phyloP scores from a whole-genome alignment of 2,888 invertebrate species.

The Parasteatoda lunata region DNA sequence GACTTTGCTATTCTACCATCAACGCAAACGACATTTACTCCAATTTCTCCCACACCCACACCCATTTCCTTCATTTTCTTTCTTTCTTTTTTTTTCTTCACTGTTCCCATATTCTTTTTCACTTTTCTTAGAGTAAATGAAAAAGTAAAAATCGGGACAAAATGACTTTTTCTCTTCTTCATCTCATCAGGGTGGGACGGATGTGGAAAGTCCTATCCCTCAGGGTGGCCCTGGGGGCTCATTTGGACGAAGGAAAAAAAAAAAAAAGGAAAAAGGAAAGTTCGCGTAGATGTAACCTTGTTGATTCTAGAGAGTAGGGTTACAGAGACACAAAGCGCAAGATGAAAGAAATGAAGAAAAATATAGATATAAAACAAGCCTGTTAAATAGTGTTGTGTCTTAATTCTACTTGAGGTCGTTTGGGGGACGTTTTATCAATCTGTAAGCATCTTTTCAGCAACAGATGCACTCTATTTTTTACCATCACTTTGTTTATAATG shows the following conservation, averaged over 20 bases:
- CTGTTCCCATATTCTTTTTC: constrained; percentile 25
- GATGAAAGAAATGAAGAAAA: constrained; percentile 3
- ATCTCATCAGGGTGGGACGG: constrained; percentile 6
- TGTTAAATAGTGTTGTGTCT: constrained; percentile 29
- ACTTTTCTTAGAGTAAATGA: constrained; percentile 36
- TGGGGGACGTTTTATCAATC: neutral
- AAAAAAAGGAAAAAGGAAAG: neutral
- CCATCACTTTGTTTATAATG: neutral
- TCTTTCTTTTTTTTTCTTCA: constrained; percentile 23
- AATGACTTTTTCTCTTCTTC: constrained; percentile 52
- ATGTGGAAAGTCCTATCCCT: constrained; percentile 11
- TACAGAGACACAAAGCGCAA: neutral
- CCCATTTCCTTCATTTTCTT: constrained; percentile 16
- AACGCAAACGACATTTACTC: constrained; percentile 64
- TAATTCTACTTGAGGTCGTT: constrained; percentile 23
- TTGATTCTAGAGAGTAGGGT: constrained; percentile 5
- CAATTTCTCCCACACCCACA: constrained; percentile 30
- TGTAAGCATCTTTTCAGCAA: neutral
- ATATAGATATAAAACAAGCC: constrained; percentile 4
- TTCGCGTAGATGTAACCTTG: constrained; percentile 12
- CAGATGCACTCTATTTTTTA: neutral
- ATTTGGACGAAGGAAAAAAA: constrained; percentile 9
- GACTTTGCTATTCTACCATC: constrained; percentile 65
- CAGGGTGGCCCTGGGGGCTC: constrained; percentile 50
- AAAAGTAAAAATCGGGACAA: constrained; percentile 57